A percentile compares a stretch with the other conserved stretches of the same genome.
phyloP scores from a whole-genome alignment of 2,888 invertebrate genomes.

The Spodoptera littoralis region DNA sequence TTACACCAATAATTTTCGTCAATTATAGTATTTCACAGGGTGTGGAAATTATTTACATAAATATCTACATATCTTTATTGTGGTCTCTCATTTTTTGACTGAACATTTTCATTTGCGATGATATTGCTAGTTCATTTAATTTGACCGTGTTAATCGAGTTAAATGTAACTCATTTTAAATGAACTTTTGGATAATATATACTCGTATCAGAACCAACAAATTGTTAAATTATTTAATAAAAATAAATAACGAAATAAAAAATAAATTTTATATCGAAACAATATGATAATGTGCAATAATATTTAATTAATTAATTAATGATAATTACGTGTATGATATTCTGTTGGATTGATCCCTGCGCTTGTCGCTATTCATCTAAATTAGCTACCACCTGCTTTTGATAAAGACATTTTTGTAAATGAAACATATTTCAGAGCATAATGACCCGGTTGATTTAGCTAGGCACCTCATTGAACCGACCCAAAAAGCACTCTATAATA shows the following conservation, averaged over 20 bases:
- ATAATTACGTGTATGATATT: slow-evolving; percentile 26
- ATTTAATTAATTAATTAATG: slow-evolving; percentile 39
- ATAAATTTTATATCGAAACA: slow-evolving; percentile 50
- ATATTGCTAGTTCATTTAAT: slow-evolving; percentile 43
- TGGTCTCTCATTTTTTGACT: slow-evolving; percentile 49
- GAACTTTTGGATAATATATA: slow-evolving; percentile 49
- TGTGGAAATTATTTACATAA: slow-evolving; percentile 77
- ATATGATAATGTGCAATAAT: slow-evolving; percentile 40
- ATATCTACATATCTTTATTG: slow-evolving; percentile 76
- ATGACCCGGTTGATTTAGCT: slow-evolving; percentile 31
- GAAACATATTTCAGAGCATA: slow-evolving; percentile 40
- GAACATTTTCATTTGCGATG: slow-evolving; percentile 44
- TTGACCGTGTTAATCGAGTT: slow-evolving; percentile 45
- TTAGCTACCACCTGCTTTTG: slow-evolving; percentile 50
- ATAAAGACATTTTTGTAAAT: slow-evolving; percentile 55
- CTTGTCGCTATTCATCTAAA: slow-evolving; percentile 50
- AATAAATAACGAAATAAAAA: slow-evolving; percentile 50
- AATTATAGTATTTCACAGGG: slow-evolving; percentile 86
- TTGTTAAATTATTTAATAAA: slow-evolving; percentile 52
- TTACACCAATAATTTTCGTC: slow-evolving; percentile 85
- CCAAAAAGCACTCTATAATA: too few species aligned
- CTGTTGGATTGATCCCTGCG: slow-evolving; percentile 39
- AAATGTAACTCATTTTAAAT: slow-evolving; percentile 52
- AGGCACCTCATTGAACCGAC: slow-evolving; percentile 4
- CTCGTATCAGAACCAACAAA: slow-evolving; percentile 58